A percentile compares a stretch with the other conserved stretches of the same genome.
phyloP scores from a whole-genome alignment of 2,113 vertebrate species.

The Daboia siamensis region DNA sequence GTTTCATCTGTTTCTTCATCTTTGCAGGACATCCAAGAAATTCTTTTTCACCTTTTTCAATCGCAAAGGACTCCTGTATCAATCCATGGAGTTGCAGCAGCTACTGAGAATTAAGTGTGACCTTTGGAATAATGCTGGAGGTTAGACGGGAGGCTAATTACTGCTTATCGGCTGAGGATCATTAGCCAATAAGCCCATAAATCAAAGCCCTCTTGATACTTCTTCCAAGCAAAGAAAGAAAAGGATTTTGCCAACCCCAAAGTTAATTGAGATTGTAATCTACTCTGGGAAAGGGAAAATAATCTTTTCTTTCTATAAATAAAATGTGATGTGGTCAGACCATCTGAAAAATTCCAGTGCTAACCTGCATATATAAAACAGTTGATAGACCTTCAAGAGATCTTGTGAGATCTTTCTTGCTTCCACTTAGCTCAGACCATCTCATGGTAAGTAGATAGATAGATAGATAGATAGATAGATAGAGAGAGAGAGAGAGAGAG shows the following conservation, averaged over 20 bases:
- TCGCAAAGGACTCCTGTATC: not conserved
- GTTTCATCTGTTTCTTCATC: not conserved
- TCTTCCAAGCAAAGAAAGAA: not conserved
- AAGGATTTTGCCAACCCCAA: not conserved
- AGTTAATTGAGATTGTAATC: not conserved
- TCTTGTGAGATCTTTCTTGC: not conserved
- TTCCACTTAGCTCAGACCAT: not conserved
- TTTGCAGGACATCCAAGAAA: not conserved
- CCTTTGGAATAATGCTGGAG: not conserved
- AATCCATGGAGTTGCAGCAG: not conserved
- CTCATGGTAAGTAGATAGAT: not conserved
- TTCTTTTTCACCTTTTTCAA: not conserved
- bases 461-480: not conserved
- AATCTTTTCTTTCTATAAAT: not conserved
- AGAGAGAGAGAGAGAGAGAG: no score
- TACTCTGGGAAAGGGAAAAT: not conserved
- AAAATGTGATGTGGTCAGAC: not conserved
- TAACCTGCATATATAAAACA: not conserved
- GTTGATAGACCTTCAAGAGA: not conserved
- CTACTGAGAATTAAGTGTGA: not conserved
- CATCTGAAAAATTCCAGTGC: not conserved
- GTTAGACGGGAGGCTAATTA: constrained; percentile 4
- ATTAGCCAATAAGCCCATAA: constrained; percentile 5
- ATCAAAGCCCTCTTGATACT: not conserved
- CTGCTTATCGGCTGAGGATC: not conserved